Base-by-base conservation (phyloP, 2,113 vertebrate species). In the Sminthopsis crassicaudata region DNA sequence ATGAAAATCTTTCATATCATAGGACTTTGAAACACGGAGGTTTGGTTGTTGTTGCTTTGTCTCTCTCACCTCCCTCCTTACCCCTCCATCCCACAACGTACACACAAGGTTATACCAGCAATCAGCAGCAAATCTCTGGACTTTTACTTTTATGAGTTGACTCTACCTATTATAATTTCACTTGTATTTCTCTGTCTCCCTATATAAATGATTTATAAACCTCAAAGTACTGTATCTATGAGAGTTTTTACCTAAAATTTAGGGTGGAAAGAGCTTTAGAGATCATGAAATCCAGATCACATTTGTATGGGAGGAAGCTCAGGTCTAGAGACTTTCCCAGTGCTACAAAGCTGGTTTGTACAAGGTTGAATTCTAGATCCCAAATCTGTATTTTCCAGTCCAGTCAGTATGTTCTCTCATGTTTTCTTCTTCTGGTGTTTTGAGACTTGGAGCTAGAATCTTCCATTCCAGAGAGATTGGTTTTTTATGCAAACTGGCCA, bases 361-460 rank as follows among this genome's bases (percentile, higher is more conserved):
- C 54, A 46, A 8, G 10, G n/a, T 27, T 30, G 51, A 25, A 0
- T 27, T 8, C 60, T 8, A n/a, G 26, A 23, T 60, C 51, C 6
- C 25, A 42, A 6, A 30, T 16, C n/a, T 22, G 50, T 95, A 27
- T 0, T 0, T 55, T 1, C 14, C 51, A 55, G 0, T 30, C n/a
- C 14, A 53, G 53, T 53, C 0, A 11, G 46, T 14, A 8, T 46
- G 2, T 6, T 8, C 25, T 19, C 46, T 55, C 36, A 48, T 48
- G 46, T n/a, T 55, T 1, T 8, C 46, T 48, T 48, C 46, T 48
- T 48, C 48, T 48, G 4, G 8, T 5, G 91, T 92, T 46, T 52
- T 3, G 50, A 19, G 0, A 2, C 8, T 26, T 7, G n/a, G 88
- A 48, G 1, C 27, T 9, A 8, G 60, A 1, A 11, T 0, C 6